Evolutionary conservation across 2,113 vertebrate species (phyloP), one percentile per base, ranked within the genome.

Genomic region (Pteronura brasiliensis): DNA sequence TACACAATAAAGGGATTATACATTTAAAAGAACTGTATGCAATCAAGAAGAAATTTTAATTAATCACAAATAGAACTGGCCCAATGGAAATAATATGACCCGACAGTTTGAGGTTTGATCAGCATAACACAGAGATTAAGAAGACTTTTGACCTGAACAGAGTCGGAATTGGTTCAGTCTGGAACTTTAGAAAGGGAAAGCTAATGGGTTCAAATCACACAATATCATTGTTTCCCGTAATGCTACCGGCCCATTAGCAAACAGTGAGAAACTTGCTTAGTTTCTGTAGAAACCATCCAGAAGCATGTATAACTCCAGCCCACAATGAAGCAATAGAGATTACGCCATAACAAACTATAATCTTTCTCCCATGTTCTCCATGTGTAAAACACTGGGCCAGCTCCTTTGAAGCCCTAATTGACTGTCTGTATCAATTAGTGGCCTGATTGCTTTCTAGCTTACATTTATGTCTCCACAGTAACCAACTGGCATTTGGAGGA

Each of bases 381-480:
- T 98, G 95, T 98, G 96, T 98, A 98, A 98, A 99, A 98, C 97
- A 98, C 97, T 82, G 92, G 98, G 97, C 98, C 98, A 98, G 96
- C 92, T 98, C 76, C 98, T 99, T 99, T 99, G 98, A 99, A 99
- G 98, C 98, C 97, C 97, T 99, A 99, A 99, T 99, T 99, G 99
- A 99, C 98, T 99, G 99, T 99, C 98, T 95, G 97, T 98, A 98
- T 98, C 98, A 98, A 98, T 99, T 98, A 99, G 96, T 95, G 97
- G 79, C 87, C 96, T 98, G 99, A 99, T 98, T 96, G 82, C 88
- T 97, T 98, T 98, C 96, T 97, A 98, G 97, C 96, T 95, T 98
- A 96, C 97, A 98, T 97, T 98, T 98, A 96, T 89, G 96, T 99
- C 97, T 99, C 98, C 93, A 96, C 93, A 98, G 99, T 98, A 99